Base-by-base conservation (phyloP, 2,113 vertebrate species). In the Bujurquina vittata region DNA sequence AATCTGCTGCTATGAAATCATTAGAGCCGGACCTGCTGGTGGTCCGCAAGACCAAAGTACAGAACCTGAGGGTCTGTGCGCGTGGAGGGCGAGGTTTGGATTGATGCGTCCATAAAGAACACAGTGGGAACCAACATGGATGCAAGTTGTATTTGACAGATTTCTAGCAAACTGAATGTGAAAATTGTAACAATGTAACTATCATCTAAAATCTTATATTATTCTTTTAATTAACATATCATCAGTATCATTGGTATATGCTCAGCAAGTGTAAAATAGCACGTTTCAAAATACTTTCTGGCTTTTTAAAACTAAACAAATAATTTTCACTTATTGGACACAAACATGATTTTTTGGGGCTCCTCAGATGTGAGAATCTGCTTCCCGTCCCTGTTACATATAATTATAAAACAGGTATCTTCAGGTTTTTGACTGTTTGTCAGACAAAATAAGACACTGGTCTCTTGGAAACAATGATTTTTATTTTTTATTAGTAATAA, bases 1-100 rank as follows among this genome's bases (percentile, higher is more conserved):
- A 91, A 92, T 40, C 84, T 79, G 77, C 87, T 82, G 92, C 89
- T 89, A 87, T 87, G 89, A 92, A 94, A 89, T 84, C 91, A 92
- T 92, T 89, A 92, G 90, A 90, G 83, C 60, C 74, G 35, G 40
- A 49, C 60, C 87, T 23, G 85, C 85, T 73, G 92, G 92, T 94
- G 94, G 93, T 93, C 92, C 33, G 4, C 14, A 4, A 22, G 80
- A 9, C 62, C 60, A 4, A 46, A n/a, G 65, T 31, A 17, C 46
- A 22, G 75, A 40, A 31, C 75, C 10, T 0, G 18, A 15, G 14
- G 6, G 76, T 75, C 46, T 69, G 60, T 56, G 63, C 78, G 61
- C 60, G 82, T n/a, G 33, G 18, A 11, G 46, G 5, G 26, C 33
- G 61, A 49, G 35, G 75, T 6, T 55, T 57, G 69, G 43, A 1